Base-by-base conservation (phyloP, 2,797 vertebrate species). In the Phrynocephalus forsythii region DNA sequence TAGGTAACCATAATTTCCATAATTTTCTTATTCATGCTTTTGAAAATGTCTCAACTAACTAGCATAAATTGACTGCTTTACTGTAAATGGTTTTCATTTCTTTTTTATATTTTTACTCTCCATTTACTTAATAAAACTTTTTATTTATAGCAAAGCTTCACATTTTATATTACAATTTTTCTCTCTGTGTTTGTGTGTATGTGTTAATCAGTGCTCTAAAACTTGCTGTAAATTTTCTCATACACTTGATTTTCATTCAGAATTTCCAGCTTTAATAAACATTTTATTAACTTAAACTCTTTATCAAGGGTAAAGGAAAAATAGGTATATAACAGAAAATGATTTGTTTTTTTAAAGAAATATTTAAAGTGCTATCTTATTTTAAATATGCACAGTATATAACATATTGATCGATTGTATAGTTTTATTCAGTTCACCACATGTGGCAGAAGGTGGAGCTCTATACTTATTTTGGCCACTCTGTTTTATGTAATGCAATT, bases 361-460 rank as follows among this genome's bases (percentile, higher is more conserved):
- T n/a, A 24, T 84, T 75, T 79, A 82, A 87, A 82, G 92, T 90
- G 66, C 44, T 82, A 30, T 30, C 85, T 89, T 86, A 91, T 91
- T 68, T 83, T 79, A 56, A 90, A 44, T 69, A 82, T 56, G 3
- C 10, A 56, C 52, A 56, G 76, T 81, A 81, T 18, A 83, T 30
- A 30, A 94, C 92, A 69, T 38, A 80, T 90, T 20, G 33, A 87
- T 60, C 24, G 10, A 67, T 16, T 66, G 28, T 38, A 20, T 89
- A 72, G 81, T 78, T 93, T 87, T 71, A 71, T 73, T 92, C 91
- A 95, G 63, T 96, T 91, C 87, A 88, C n/a, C 10, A 20, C 75
- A 83, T 93, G 88, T 90, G 95, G 95, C 97, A 88, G 96, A 96
- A 97, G 97, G 94, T 97, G 97, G 97, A 95, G 97, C 96, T 97